These are phyloP conservation scores for Zoroaster sp. DNA, from an alignment of 53 echinoderm and acorn worm genomes.

Conservation along the genomic window DNA sequence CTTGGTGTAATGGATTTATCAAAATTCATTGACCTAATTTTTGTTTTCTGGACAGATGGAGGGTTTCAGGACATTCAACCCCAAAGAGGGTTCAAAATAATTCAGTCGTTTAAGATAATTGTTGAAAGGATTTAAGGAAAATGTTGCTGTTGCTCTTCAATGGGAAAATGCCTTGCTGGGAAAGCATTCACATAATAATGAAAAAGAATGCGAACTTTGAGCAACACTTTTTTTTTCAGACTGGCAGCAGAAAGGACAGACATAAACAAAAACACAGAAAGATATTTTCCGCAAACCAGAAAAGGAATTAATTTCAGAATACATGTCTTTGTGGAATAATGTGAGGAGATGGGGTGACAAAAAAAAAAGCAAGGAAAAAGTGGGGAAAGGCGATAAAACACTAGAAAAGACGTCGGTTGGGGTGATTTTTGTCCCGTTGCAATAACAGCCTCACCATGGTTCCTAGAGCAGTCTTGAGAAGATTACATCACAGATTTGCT, in stretches of 20 bases:
- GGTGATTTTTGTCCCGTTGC: not conserved
- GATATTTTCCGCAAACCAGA: too few species aligned
- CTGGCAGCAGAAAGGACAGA: too few species aligned
- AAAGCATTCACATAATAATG: too few species aligned
- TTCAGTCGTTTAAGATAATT: too few species aligned
- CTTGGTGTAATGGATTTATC: not conserved
- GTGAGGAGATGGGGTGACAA: not conserved
- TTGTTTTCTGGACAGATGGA: conserved; percentile 20
- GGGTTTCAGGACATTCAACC: conserved; percentile 27
- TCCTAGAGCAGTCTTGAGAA: not conserved
- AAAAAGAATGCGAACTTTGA: too few species aligned
- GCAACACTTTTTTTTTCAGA: too few species aligned
- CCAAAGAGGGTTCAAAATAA: not conserved
- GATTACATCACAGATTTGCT: not conserved
- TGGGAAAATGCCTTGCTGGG: too few species aligned
- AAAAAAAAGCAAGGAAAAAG: too few species aligned
- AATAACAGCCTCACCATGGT: not conserved
- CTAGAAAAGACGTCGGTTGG: not conserved
- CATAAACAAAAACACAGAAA: too few species aligned
- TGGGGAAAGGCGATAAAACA: not conserved
- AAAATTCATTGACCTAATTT: conserved; percentile 42
- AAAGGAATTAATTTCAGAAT: too few species aligned
- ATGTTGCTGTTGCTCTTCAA: too few species aligned
- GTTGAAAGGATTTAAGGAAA: too few species aligned
- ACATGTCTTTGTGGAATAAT: not conserved